Conservation (phyloP, 2,113 vertebrate genomes). For the Lepus americanus region DNA sequence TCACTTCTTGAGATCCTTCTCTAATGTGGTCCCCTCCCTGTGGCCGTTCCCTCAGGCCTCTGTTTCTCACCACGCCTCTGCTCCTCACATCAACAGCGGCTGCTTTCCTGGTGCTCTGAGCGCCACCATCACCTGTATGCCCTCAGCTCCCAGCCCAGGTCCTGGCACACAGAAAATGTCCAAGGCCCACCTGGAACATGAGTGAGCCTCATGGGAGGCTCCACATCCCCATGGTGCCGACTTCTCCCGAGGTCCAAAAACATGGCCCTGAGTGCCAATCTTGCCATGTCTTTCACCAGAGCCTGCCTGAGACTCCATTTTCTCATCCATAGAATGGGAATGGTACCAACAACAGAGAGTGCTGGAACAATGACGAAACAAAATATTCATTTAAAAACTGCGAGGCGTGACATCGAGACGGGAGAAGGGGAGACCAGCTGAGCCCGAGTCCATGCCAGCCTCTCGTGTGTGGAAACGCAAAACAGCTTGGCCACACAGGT, state of each 20-base stretch:
- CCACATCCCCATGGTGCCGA: too few species aligned
- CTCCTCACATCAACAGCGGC: background rate
- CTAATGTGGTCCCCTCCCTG: background rate
- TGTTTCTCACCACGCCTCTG: background rate
- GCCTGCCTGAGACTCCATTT: background rate
- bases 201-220: background rate
- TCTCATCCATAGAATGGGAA: slow-evolving; percentile 3
- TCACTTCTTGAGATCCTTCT: slow-evolving; percentile 46
- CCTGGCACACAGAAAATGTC: background rate
- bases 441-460: slow-evolving; percentile 8
- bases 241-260: background rate
- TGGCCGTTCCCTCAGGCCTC: background rate
- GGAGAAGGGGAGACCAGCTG: background rate
- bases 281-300: background rate
- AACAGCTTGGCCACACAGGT: background rate
- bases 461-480: slow-evolving; percentile 29
- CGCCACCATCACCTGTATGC: background rate
- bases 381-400: background rate
- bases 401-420: background rate
- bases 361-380: background rate
- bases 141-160: background rate
- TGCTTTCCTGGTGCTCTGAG: background rate
- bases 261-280: background rate
- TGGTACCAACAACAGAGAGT: background rate
- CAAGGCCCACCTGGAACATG: background rate